Evolutionary conservation across 2,113 vertebrate genomes (phyloP), one percentile per base, ranked within the genome.

Genomic region (Pitta sordida): DNA sequence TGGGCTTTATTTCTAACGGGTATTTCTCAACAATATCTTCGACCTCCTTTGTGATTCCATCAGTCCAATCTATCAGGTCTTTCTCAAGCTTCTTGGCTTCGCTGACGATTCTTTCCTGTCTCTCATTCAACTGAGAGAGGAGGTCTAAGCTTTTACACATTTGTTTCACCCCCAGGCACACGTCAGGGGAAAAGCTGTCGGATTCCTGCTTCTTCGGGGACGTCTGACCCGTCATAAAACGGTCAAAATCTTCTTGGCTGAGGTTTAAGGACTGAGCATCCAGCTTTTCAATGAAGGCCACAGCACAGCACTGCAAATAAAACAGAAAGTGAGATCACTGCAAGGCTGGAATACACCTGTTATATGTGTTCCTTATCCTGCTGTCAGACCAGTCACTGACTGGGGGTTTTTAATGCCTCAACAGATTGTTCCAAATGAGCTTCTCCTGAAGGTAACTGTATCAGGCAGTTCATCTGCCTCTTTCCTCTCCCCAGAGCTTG

Each of bases 241-340:
- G 98, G 96, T 99, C 98, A 60, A 99, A 99, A 86, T 99, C 99
- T 86, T 99, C 99, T 29, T 98, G 97, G 93, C 98, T 99, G 65
- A 99, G 97, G 65, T 99, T 99, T 83, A 99, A 97, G 21, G 99
- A 99, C 93, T 99, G 99, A 91, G 98, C 99, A 23, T 99, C 99
- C 96, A 99, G 86, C 90, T 99, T 99, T 90, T 99, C 99, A 58
- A 99, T 99, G 94, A 99, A 99, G 94, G 99, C 98, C 88, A 98
- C 98, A 1, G 99, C 99, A 60, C 99, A 99, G 96, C 99, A 99
- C 99, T 99, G 70, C 27, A 86, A 92, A 76, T 6, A 62, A 39
- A 92, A 74, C 49, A 93, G 41, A 95, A 56, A 81, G 80, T 1
- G 14, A 84, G 48, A 67, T 85, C 69, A 80, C 16, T 51, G 69